Evolutionary conservation across 2,113 vertebrate genomes (phyloP).

Genomic region (Siphamia tubifer): DNA sequence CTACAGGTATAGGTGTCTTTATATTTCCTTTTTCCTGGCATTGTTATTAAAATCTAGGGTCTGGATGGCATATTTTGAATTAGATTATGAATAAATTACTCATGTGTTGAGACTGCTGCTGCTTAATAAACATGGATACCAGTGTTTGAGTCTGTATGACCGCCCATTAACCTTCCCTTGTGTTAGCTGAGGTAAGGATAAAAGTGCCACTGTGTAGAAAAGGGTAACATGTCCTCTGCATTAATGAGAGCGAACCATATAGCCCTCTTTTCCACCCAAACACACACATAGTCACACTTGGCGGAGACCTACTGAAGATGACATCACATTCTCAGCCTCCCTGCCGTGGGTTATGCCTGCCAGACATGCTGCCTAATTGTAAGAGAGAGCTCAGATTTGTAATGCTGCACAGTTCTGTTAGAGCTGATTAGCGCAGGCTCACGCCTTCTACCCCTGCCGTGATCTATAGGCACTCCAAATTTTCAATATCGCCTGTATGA

Average conservation of each 20-base stretch:
- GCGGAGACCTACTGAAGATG: constrained; percentile 44
- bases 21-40: constrained; percentile 17
- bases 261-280: constrained; percentile 17
- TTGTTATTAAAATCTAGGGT: constrained; percentile 32
- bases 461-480: constrained; percentile 79
- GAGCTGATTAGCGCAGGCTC: constrained; percentile 75
- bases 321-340: constrained; percentile 58
- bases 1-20: too few relatives aligned
- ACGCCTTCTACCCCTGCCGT: constrained; percentile 60
- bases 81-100: constrained; percentile 35
- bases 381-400: constrained; percentile 69
- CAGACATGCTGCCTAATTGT: constrained; percentile 64
- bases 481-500: constrained; percentile 73
- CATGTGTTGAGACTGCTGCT: constrained; percentile 29
- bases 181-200: constrained; percentile 67
- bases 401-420: constrained; percentile 70
- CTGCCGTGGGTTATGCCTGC: constrained; percentile 49
- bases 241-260: constrained; percentile 66
- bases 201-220: constrained; percentile 65
- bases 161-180: constrained; percentile 65
- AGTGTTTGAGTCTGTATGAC: constrained; percentile 57
- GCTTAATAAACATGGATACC: constrained; percentile 64
- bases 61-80: neutral
- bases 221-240: constrained; percentile 62
- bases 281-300: neutral